Conservation (phyloP, 2,888 invertebrate genomes). For the Dryomyza anilis region DNA sequence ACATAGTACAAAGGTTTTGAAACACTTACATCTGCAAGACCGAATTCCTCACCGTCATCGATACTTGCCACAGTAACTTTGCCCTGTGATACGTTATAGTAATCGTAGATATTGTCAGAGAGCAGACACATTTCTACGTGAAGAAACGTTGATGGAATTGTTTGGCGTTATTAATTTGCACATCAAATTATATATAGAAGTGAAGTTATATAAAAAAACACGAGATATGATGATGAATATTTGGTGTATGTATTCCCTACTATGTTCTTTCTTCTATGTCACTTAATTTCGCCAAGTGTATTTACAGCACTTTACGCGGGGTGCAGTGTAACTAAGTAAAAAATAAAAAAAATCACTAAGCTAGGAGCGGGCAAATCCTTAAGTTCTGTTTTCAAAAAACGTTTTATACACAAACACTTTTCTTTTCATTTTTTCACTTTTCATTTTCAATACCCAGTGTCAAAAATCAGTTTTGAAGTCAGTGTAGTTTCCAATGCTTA, state of each 20-base stretch:
- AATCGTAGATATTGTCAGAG: conserved; percentile 89
- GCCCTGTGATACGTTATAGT: conserved; percentile 95
- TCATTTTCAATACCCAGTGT: too few relatives aligned
- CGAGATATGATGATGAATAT: neutral
- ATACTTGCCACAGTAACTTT: conserved; percentile 93
- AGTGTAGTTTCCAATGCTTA: conserved; percentile 20
- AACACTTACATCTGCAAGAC: conserved; percentile 84
- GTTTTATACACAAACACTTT: conserved; percentile 21
- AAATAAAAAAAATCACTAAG: conserved; percentile 36
- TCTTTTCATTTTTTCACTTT: conserved; percentile 24
- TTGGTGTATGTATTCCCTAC: neutral
- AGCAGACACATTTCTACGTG: conserved; percentile 78
- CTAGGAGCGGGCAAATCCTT: conserved; percentile 53
- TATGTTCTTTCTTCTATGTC: neutral
- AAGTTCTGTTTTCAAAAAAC: neutral
- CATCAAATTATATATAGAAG: neutral
- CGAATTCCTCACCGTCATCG: conserved; percentile 94
- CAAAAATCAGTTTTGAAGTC: conserved; percentile 36
- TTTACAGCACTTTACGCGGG: too few relatives aligned
- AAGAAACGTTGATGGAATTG: neutral
- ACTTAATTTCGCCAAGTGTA: neutral
- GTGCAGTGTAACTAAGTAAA: too few relatives aligned
- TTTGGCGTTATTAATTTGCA: neutral
- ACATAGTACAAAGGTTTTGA: too few relatives aligned
- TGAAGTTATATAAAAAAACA: neutral